Percentiles rank a stretch among this genome's conserved stretches.
phyloP scores from a whole-genome alignment of 2,113 vertebrate genomes.

The Vombatus ursinus region DNA sequence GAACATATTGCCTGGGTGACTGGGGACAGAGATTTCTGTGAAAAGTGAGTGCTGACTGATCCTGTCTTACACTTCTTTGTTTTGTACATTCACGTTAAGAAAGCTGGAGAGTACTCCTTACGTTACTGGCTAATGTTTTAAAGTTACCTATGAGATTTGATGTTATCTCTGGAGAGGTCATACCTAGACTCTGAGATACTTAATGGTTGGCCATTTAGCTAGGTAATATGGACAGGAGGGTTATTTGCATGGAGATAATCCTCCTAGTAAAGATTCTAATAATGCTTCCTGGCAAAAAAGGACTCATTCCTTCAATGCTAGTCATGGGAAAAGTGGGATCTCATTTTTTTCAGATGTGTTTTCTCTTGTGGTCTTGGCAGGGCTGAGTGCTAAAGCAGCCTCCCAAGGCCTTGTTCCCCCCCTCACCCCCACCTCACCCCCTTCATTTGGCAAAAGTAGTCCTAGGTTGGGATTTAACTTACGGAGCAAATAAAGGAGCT shows the following conservation, averaged over 20 bases:
- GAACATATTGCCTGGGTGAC: constrained; percentile 29
- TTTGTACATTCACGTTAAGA: constrained; percentile 27
- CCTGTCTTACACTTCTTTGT: constrained; percentile 9
- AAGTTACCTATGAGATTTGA: constrained; percentile 13
- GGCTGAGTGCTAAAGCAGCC: constrained; percentile 23
- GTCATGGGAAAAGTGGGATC: not conserved
- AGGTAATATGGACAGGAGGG: not conserved
- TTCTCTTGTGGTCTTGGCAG: constrained; percentile 53
- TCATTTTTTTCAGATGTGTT: constrained; percentile 35
- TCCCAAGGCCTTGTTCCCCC: not conserved
- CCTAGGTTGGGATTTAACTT: constrained; percentile 40
- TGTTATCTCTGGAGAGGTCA: not conserved
- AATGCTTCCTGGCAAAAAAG: not conserved
- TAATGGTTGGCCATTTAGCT: not conserved
- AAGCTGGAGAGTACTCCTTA: constrained; percentile 13
- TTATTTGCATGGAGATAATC: not conserved
- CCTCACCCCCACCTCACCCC: not conserved
- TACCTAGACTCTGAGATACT: not conserved
- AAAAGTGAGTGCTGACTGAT: not conserved
- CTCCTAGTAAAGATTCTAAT: constrained; percentile 35
- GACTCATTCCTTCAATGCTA: constrained; percentile 30
- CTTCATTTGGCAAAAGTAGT: constrained; percentile 19
- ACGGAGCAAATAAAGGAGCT: not conserved
- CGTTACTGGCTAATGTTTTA: constrained; percentile 30
- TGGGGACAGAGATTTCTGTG: not conserved